Evolutionary conservation across 1,140 invertebrate species (phyloP).

Genomic region (Hyposmocoma kahamanoa): DNA sequence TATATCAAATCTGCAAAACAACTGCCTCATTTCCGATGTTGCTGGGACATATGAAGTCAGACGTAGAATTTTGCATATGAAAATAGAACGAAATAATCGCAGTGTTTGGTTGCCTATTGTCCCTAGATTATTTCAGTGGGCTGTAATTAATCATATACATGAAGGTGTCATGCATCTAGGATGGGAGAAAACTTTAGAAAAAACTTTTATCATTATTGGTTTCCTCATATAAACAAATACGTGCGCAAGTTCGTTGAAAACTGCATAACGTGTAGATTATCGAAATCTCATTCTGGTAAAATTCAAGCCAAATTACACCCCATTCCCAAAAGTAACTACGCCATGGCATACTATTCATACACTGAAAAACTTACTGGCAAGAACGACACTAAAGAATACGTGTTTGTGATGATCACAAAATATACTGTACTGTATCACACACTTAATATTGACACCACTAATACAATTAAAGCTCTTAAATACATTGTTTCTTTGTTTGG

Average conservation of each 20-base stretch:
- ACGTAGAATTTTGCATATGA: not conserved
- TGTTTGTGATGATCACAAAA: slow-evolving; percentile 20
- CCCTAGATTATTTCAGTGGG: slow-evolving; percentile 20
- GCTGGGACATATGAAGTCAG: not conserved
- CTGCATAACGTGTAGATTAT: slow-evolving; percentile 25
- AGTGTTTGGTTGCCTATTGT: slow-evolving; percentile 26
- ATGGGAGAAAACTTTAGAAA: slow-evolving; percentile 7
- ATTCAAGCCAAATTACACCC: not conserved
- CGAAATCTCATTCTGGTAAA: slow-evolving; percentile 21
- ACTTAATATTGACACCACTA: not conserved
- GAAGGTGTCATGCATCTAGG: slow-evolving; percentile 5
- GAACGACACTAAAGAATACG: slow-evolving; percentile 18
- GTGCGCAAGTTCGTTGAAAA: slow-evolving; percentile 4
- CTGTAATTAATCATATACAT: slow-evolving; percentile 24
- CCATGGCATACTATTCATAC: not conserved
- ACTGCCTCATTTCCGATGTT: not conserved
- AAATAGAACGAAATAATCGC: slow-evolving; percentile 1
- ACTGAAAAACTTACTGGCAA: slow-evolving; percentile 17
- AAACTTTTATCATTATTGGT: slow-evolving; percentile 4
- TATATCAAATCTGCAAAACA: slow-evolving; percentile 1
- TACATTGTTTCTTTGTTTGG: not conserved
- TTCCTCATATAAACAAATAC: not conserved
- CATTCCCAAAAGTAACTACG: not conserved
- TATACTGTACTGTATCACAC: slow-evolving; percentile 17
- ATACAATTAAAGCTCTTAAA: not conserved